Conservation (phyloP, 2,797 vertebrate genomes). For the Poecilia picta region DNA sequence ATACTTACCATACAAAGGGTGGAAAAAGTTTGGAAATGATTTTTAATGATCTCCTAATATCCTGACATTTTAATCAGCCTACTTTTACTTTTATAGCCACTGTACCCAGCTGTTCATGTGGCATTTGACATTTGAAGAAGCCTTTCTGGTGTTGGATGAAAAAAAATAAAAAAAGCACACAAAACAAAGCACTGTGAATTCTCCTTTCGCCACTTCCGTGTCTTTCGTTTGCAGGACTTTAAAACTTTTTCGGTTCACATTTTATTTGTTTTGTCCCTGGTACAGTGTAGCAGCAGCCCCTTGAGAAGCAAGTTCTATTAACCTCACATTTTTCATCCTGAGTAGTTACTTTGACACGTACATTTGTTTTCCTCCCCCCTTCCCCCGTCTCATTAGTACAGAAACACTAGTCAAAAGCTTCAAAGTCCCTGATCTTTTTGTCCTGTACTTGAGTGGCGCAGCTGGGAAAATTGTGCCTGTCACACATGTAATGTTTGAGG, state of each 20-base stretch:
- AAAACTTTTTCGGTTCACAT: slow-evolving; percentile 46
- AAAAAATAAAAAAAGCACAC: background rate
- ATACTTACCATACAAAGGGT: background rate
- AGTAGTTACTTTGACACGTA: slow-evolving; percentile 49
- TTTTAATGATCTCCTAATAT: background rate
- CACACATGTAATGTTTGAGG: background rate
- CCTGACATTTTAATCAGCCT: background rate
- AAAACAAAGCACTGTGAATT: slow-evolving; percentile 36
- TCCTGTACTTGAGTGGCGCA: slow-evolving; percentile 57
- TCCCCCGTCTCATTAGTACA: slow-evolving; percentile 48
- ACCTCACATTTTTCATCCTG: slow-evolving; percentile 56
- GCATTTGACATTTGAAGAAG: slow-evolving; percentile 56
- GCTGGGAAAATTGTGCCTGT: slow-evolving; percentile 62
- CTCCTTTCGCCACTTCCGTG: slow-evolving; percentile 57
- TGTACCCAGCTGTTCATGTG: slow-evolving; percentile 57
- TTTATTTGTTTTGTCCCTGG: slow-evolving; percentile 59
- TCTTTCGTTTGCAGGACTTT: slow-evolving; percentile 81
- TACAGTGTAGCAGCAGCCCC: slow-evolving; percentile 75
- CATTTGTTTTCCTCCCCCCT: slow-evolving; percentile 48
- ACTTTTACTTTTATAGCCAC: slow-evolving; percentile 3
- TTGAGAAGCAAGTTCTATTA: slow-evolving; percentile 75
- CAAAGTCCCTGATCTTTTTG: slow-evolving; percentile 66
- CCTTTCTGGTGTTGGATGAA: slow-evolving; percentile 39
- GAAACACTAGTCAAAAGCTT: slow-evolving; percentile 60
- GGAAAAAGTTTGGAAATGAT: background rate